These are phyloP conservation scores for Tichodroma muraria DNA, from an alignment of 2,113 vertebrate genomes.

Conservation along the genomic window DNA sequence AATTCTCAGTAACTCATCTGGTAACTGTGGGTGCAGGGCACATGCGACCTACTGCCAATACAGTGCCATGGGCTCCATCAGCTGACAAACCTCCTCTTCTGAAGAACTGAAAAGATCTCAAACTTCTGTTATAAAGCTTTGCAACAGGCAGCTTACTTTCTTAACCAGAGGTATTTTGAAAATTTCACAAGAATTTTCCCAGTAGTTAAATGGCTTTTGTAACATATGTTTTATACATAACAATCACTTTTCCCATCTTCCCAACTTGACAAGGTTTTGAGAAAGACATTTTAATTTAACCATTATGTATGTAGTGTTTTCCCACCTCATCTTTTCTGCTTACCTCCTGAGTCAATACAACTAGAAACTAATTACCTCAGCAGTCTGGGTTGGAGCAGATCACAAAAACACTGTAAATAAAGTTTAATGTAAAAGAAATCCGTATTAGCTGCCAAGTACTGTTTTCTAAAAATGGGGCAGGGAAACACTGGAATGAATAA, in stretches of 20 bases:
- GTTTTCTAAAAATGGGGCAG: background rate
- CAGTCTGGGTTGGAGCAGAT: background rate
- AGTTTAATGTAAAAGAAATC: background rate
- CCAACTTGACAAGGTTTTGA: background rate
- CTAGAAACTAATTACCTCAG: background rate
- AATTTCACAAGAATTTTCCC: background rate
- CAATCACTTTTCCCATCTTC: background rate
- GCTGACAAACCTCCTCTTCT: background rate
- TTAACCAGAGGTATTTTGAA: background rate
- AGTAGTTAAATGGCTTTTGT: background rate
- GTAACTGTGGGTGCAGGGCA: background rate
- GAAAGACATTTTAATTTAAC: background rate
- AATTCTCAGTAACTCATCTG: background rate
- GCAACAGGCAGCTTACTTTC: background rate
- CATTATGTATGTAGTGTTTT: background rate
- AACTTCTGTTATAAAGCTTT: background rate
- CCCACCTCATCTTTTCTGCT: background rate
- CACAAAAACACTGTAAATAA: background rate
- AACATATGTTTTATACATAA: background rate
- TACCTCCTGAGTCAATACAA: background rate
- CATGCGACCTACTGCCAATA: background rate
- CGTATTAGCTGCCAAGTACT: background rate
- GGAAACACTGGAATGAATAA: background rate
- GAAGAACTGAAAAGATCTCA: background rate
- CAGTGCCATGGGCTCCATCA: background rate